phyloP scores from a whole-genome alignment of 2,113 vertebrate species.

The Dipodomys spectabilis region DNA sequence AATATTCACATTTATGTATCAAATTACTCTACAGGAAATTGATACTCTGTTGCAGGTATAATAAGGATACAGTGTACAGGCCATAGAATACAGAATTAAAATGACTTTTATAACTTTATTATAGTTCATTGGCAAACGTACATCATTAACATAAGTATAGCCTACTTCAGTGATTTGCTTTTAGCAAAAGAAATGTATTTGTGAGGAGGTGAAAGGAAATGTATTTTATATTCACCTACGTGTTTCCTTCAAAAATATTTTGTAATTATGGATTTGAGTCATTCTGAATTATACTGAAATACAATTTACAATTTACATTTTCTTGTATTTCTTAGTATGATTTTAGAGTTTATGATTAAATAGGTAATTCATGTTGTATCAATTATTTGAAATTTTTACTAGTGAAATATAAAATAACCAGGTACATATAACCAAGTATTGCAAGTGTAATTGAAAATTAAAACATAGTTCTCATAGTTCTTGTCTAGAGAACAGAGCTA shows the following conservation, averaged over 20 bases:
- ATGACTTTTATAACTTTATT: constrained; percentile 25
- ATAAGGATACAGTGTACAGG: neutral
- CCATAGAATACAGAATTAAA: neutral
- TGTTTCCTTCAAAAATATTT: constrained; percentile 7
- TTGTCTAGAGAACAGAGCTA: neutral
- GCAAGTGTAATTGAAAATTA: neutral
- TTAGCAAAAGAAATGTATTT: neutral
- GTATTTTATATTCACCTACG: neutral
- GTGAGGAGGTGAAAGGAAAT: neutral
- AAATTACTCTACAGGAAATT: constrained; percentile 10
- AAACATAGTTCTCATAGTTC: neutral
- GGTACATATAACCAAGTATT: neutral
- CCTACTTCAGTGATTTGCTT: neutral
- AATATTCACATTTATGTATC: constrained; percentile 50
- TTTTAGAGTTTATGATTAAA: constrained; percentile 37
- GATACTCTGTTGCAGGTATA: constrained; percentile 25
- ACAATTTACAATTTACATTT: constrained; percentile 25
- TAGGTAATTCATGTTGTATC: neutral
- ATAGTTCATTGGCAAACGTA: constrained; percentile 11
- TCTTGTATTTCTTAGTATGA: neutral
- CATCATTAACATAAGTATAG: neutral
- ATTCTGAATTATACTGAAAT: neutral
- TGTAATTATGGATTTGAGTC: neutral
- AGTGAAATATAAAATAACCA: constrained; percentile 21
- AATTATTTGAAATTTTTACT: constrained; percentile 23